A percentile compares a stretch with the other conserved stretches of the same genome.
phyloP scores from a whole-genome alignment of 1,140 invertebrate species.

The Apis dorsata region DNA sequence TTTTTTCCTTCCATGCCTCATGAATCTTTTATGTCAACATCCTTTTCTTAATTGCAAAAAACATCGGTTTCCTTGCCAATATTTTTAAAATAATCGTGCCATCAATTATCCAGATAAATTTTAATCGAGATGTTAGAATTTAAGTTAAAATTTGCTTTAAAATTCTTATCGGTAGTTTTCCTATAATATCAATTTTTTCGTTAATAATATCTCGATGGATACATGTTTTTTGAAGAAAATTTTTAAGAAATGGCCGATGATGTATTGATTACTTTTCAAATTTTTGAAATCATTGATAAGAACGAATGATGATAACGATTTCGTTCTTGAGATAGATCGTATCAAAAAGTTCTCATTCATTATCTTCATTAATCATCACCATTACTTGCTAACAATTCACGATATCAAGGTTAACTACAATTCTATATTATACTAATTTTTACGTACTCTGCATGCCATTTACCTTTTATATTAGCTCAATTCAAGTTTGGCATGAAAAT shows the following conservation, averaged over 20 bases:
- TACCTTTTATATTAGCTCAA: neutral
- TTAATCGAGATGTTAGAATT: neutral
- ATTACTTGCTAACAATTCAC: slow-evolving; percentile 35
- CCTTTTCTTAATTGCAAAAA: slow-evolving; percentile 28
- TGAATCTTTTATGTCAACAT: slow-evolving; percentile 29
- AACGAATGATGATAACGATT: neutral
- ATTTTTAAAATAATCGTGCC: neutral
- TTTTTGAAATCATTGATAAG: no score
- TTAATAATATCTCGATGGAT: neutral
- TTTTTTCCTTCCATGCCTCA: neutral
- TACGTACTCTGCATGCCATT: neutral
- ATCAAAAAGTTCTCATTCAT: neutral
- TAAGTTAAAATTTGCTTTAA: neutral
- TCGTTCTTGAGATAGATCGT: neutral
- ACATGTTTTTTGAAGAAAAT: neutral
- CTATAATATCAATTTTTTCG: neutral
- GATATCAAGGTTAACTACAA: slow-evolving; percentile 61
- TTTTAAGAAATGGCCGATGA: neutral
- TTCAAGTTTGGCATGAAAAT: neutral
- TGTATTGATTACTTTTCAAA: no score
- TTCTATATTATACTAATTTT: slow-evolving; percentile 18
- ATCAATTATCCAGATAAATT: slow-evolving; percentile 11
- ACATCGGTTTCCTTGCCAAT: neutral
- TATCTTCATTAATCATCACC: slow-evolving; percentile 21
- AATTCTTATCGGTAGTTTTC: neutral